A percentile compares a stretch with the other conserved stretches of the same genome.
phyloP scores from a whole-genome alignment of 2,888 invertebrate genomes.

The Acronicta aceris region DNA sequence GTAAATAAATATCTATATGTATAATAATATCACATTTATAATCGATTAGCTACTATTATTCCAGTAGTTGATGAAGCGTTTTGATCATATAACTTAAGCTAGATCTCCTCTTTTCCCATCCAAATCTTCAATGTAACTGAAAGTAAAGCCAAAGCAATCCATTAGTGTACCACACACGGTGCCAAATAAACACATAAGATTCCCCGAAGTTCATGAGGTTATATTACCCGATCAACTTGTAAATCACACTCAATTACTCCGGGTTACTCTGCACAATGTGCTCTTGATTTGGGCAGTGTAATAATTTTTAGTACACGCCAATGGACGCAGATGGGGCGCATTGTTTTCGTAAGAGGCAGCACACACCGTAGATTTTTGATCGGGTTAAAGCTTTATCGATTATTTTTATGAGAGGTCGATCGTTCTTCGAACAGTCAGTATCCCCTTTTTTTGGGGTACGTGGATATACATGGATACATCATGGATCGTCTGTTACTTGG shows the following conservation, averaged over 20 bases:
- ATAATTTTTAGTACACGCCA: slow-evolving; percentile 56
- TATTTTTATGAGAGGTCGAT: not conserved
- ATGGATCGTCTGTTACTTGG: too few relatives aligned
- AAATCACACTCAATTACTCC: slow-evolving; percentile 81
- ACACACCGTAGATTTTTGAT: slow-evolving; percentile 17
- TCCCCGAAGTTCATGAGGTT: slow-evolving; percentile 63
- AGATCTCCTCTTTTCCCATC: not conserved
- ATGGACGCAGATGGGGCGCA: slow-evolving; percentile 50
- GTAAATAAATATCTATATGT: too few relatives aligned
- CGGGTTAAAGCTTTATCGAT: not conserved
- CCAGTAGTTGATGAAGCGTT: too few relatives aligned
- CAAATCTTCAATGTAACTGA: slow-evolving; percentile 37
- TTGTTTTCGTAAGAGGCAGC: slow-evolving; percentile 53
- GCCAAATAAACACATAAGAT: slow-evolving; percentile 61
- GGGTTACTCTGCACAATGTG: slow-evolving; percentile 26
- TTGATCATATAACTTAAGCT: too few relatives aligned
- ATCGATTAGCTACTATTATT: too few relatives aligned
- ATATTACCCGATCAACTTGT: slow-evolving; percentile 75
- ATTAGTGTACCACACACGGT: slow-evolving; percentile 61
- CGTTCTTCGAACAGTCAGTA: too few relatives aligned
- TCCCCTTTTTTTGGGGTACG: too few relatives aligned
- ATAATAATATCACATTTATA: too few relatives aligned
- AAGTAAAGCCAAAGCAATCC: slow-evolving; percentile 41
- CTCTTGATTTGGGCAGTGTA: slow-evolving; percentile 49
- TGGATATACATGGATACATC: too few relatives aligned